These are phyloP conservation scores for Rhizomys pruinosus DNA, from an alignment of 2,113 vertebrate species.

Conservation along the genomic window DNA sequence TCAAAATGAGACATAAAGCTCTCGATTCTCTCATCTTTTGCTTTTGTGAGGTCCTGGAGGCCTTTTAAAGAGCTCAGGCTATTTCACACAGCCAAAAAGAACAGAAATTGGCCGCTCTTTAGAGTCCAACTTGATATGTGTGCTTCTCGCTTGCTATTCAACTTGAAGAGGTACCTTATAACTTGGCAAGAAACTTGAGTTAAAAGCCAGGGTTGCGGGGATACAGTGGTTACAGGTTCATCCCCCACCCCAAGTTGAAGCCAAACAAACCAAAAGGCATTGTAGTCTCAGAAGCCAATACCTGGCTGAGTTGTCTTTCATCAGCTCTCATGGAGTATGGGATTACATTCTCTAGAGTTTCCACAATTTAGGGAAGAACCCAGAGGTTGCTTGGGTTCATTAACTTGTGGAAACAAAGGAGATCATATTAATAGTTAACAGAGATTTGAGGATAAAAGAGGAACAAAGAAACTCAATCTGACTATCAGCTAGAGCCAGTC, in stretches of 20 bases:
- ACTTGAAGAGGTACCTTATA: slow-evolving; percentile 58
- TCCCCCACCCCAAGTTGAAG: slow-evolving; percentile 38
- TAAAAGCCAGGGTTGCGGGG: slow-evolving; percentile 35
- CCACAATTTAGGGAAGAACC: not conserved
- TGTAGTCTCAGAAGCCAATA: not conserved
- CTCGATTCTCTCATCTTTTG: slow-evolving; percentile 60
- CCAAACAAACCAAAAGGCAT: not conserved
- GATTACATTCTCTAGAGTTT: not conserved
- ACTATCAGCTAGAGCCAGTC: not conserved
- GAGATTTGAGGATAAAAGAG: slow-evolving; percentile 7
- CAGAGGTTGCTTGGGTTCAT: not conserved
- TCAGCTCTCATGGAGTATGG: not conserved
- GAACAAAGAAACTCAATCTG: not conserved
- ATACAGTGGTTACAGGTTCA: not conserved
- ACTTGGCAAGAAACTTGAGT: slow-evolving; percentile 25
- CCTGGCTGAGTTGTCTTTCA: not conserved
- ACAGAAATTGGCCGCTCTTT: not conserved
- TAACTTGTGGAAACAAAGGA: not conserved
- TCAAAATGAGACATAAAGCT: slow-evolving; percentile 58
- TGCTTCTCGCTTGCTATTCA: slow-evolving; percentile 22
- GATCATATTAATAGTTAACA: not conserved
- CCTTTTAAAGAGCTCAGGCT: slow-evolving; percentile 45
- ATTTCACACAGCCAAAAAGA: slow-evolving; percentile 35
- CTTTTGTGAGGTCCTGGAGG: slow-evolving; percentile 63
- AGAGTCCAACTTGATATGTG: not conserved